Conservation (phyloP, 2,888 invertebrate species). For the Nemotelus nigrinus region DNA sequence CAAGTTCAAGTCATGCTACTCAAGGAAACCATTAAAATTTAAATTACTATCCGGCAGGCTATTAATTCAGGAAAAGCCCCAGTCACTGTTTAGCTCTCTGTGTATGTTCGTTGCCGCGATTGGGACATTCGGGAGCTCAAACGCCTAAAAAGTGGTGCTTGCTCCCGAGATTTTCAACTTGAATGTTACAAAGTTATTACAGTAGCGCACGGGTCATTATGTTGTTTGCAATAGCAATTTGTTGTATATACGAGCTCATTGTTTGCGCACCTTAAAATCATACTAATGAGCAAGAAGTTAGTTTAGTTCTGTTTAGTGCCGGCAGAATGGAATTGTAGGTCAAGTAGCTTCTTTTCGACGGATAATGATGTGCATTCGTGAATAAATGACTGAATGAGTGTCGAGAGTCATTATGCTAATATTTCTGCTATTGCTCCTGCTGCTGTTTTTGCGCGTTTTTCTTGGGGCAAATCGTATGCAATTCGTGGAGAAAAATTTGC, state of each 20-base stretch:
- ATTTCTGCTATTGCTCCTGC: too few relatives aligned
- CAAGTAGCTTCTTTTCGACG: too few relatives aligned
- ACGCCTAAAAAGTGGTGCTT: too few relatives aligned
- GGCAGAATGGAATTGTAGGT: too few relatives aligned
- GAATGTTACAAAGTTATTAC: not conserved
- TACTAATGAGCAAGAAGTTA: not conserved
- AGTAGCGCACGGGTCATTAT: slow-evolving; percentile 22
- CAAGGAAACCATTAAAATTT: slow-evolving; percentile 42
- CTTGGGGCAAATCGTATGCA: too few relatives aligned
- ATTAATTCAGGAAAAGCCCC: slow-evolving; percentile 31
- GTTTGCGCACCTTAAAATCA: not conserved
- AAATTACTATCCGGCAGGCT: slow-evolving; percentile 41
- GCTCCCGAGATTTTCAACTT: too few relatives aligned
- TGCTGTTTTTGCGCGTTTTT: too few relatives aligned
- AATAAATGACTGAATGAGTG: too few relatives aligned
- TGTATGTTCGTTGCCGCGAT: not conserved
- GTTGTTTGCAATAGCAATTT: slow-evolving; percentile 28
- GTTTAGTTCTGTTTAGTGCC: not conserved
- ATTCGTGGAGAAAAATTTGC: too few relatives aligned
- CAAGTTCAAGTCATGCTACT: slow-evolving; percentile 39
- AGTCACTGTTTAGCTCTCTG: slow-evolving; percentile 3
- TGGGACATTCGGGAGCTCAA: too few relatives aligned
- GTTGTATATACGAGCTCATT: slow-evolving; percentile 7
- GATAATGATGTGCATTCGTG: too few relatives aligned
- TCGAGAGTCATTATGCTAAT: too few relatives aligned